phyloP scores from a whole-genome alignment of 2,888 invertebrate species.

The Serripes groenlandicus region DNA sequence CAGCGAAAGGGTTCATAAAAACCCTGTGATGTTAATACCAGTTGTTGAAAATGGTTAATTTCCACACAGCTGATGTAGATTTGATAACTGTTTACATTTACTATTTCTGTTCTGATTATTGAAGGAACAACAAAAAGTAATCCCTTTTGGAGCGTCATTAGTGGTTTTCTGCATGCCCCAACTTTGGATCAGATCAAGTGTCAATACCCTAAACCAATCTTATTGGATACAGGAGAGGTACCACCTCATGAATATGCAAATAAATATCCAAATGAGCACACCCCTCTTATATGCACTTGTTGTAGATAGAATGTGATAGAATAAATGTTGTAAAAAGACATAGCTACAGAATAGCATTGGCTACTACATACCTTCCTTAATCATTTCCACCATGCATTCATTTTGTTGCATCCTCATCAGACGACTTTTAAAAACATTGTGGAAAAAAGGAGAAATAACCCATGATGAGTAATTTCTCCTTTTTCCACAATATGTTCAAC shows the following conservation, averaged over 20 bases:
- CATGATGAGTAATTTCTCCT: neutral
- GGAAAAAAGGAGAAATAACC: neutral
- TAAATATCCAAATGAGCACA: neutral
- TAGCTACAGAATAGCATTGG: too few relatives aligned
- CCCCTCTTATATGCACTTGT: neutral
- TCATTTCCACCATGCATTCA: too few relatives aligned
- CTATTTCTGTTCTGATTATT: too few relatives aligned
- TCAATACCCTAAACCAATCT: slow-evolving; percentile 95
- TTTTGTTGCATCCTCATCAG: too few relatives aligned
- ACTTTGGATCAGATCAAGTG: slow-evolving; percentile 91
- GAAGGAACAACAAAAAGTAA: slow-evolving; percentile 30
- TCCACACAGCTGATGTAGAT: too few relatives aligned
- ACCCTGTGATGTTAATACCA: too few relatives aligned
- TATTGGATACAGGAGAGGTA: slow-evolving; percentile 93
- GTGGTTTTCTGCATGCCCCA: slow-evolving; percentile 90
- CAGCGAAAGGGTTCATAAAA: too few relatives aligned
- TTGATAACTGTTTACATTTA: too few relatives aligned
- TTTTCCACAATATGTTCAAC: neutral
- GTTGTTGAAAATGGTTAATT: too few relatives aligned
- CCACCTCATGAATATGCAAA: neutral
- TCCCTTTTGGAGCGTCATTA: slow-evolving; percentile 94
- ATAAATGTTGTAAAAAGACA: too few relatives aligned
- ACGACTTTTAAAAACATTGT: neutral
- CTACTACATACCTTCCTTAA: too few relatives aligned
- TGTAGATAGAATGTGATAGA: too few relatives aligned